phyloP scores from a whole-genome alignment of 1,140 invertebrate genomes.

The Eciton burchellii region DNA sequence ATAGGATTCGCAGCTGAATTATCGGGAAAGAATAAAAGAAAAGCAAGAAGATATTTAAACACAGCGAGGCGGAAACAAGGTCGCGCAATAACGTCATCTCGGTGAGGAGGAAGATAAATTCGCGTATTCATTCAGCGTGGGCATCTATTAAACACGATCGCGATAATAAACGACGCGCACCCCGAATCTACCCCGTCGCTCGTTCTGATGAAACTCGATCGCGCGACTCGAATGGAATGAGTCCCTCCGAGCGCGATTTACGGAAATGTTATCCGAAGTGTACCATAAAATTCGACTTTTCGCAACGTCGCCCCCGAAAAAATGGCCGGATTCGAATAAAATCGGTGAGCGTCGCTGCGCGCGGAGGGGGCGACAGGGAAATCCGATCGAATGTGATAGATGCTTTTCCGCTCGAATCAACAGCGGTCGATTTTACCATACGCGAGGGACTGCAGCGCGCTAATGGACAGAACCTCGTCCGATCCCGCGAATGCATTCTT shows the following conservation, averaged over 20 bases:
- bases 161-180: constrained; percentile 33
- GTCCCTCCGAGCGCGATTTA: constrained; percentile 20
- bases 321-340: constrained; percentile 43
- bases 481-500: constrained; percentile 41
- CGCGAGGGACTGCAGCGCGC: constrained; percentile 23
- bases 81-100: background rate
- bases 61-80: background rate
- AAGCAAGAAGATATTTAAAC: background rate
- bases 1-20: background rate
- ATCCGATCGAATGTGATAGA: constrained; percentile 55
- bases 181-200: constrained; percentile 23
- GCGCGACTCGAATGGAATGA: constrained; percentile 3
- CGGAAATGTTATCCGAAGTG: constrained; percentile 41
- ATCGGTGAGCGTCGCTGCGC: background rate
- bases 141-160: constrained; percentile 22
- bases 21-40: background rate
- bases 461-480: constrained; percentile 50
- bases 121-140: background rate
- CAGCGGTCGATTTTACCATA: constrained; percentile 49
- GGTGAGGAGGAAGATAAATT: background rate
- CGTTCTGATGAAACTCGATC: constrained; percentile 37
- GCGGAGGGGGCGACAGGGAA: background rate
- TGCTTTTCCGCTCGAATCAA: constrained; percentile 61
- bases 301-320: constrained; percentile 43
- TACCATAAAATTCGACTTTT: constrained; percentile 46